Conservation (phyloP, 2,797 vertebrate genomes). For the Anas bahamensis region DNA sequence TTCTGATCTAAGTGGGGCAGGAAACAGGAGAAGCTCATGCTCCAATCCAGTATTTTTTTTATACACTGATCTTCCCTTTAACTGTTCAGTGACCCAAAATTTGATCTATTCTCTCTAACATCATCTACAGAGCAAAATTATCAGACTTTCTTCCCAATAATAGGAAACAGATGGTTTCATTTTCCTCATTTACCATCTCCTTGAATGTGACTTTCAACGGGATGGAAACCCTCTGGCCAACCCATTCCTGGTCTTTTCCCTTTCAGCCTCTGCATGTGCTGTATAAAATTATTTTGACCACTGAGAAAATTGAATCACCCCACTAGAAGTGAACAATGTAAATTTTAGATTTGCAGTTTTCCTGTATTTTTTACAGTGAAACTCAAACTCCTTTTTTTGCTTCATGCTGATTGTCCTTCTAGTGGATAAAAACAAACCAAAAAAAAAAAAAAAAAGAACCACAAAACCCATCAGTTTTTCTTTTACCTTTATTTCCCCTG, state of each 20-base stretch:
- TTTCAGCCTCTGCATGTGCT: not conserved
- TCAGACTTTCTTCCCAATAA: not conserved
- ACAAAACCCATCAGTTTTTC: not conserved
- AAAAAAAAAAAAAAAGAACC: not conserved
- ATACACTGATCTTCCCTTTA: not conserved
- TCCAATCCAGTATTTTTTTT: not conserved
- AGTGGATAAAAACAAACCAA: not conserved
- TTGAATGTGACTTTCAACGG: not conserved
- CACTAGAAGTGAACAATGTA: not conserved
- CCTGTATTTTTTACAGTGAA: not conserved
- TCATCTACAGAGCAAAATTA: not conserved
- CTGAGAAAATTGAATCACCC: not conserved
- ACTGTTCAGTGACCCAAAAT: not conserved
- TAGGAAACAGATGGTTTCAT: not conserved
- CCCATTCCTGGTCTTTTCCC: rapidly evolving
- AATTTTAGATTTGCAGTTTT: not conserved
- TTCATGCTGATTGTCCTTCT: slow-evolving; percentile 9
- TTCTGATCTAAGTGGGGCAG: not conserved
- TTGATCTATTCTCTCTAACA: not conserved
- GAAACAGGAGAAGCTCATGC: not conserved
- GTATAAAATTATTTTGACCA: not conserved
- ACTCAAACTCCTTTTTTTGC: not conserved
- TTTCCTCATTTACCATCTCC: not conserved
- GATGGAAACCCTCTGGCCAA: not conserved
- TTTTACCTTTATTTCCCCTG: not conserved